Evolutionary conservation across 2,113 vertebrate species (phyloP).

Genomic region (Raja brachyura): DNA sequence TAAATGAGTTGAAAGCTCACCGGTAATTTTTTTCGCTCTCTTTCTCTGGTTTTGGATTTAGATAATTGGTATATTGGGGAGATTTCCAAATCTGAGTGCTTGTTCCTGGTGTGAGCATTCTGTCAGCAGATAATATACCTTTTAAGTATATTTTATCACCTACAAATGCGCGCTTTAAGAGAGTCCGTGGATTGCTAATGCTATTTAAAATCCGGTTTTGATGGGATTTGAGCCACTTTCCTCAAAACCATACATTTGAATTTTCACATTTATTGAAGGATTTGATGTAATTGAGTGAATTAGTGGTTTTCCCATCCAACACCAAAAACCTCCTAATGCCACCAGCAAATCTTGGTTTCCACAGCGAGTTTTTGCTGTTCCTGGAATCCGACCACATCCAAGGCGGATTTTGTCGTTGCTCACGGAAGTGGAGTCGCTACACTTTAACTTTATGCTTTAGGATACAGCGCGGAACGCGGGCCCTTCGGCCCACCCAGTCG

Average conservation of each 20-base stretch:
- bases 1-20: conserved; percentile 34
- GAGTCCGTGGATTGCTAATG: background rate
- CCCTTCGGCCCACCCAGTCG: too few species aligned
- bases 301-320: background rate
- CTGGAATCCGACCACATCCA: background rate
- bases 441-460: too few species aligned
- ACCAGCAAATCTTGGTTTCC: background rate
- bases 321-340: background rate
- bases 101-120: background rate
- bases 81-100: conserved; percentile 18
- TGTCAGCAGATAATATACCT: background rate
- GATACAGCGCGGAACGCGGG: too few species aligned
- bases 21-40: conserved; percentile 22
- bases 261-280: background rate
- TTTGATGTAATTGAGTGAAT: background rate
- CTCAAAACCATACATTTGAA: background rate
- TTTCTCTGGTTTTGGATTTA: conserved; percentile 16
- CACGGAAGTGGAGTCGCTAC: too few species aligned
- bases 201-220: background rate
- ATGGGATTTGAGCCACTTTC: background rate
- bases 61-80: conserved; percentile 29
- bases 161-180: background rate
- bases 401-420: too few species aligned
- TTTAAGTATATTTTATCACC: conserved; percentile 15
- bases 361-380: background rate